Percentiles rank a stretch among this genome's conserved stretches.
These are phyloP conservation scores for Anarsia innoxiella DNA, from an alignment of 2,888 invertebrate species.

Conservation along the genomic window DNA sequence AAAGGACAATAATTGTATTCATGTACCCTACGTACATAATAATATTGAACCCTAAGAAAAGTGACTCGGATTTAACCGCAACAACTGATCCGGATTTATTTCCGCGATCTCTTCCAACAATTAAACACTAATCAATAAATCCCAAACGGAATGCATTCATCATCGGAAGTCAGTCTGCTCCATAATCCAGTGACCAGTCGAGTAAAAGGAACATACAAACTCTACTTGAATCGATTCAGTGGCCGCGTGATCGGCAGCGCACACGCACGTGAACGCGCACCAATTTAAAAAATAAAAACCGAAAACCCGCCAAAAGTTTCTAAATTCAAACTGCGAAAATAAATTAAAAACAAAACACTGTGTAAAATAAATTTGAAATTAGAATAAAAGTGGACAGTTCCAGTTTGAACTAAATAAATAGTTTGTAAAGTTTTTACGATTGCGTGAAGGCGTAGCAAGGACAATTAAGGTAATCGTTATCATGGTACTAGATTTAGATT, in stretches of 20 bases:
- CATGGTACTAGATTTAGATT: conserved; percentile 11
- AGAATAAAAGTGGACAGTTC: conserved; percentile 9
- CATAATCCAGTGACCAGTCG: conserved; percentile 36
- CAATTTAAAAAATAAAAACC: conserved; percentile 15
- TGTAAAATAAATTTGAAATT: too few species aligned
- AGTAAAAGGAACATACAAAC: conserved; percentile 48
- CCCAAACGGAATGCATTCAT: conserved; percentile 53
- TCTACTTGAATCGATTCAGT: conserved; percentile 36
- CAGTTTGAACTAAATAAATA: too few species aligned
- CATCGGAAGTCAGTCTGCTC: conserved; percentile 56
- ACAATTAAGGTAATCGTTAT: conserved; percentile 16
- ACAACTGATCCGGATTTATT: conserved; percentile 27
- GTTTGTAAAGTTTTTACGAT: conserved; percentile 13
- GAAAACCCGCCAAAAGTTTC: conserved; percentile 40
- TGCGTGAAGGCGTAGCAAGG: conserved; percentile 16
- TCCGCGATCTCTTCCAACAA: conserved; percentile 26
- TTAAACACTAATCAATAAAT: conserved; percentile 26
- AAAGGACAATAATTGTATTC: too few species aligned
- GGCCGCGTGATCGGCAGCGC: conserved; percentile 50
- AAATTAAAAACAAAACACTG: conserved; percentile 5
- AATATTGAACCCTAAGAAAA: too few species aligned
- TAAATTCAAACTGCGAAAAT: conserved; percentile 11
- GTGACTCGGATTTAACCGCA: too few species aligned
- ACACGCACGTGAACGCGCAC: conserved; percentile 39
- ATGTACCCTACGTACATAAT: too few species aligned